Conservation (phyloP, 2,113 vertebrate genomes). For the Chiloscyllium plagiosum region DNA sequence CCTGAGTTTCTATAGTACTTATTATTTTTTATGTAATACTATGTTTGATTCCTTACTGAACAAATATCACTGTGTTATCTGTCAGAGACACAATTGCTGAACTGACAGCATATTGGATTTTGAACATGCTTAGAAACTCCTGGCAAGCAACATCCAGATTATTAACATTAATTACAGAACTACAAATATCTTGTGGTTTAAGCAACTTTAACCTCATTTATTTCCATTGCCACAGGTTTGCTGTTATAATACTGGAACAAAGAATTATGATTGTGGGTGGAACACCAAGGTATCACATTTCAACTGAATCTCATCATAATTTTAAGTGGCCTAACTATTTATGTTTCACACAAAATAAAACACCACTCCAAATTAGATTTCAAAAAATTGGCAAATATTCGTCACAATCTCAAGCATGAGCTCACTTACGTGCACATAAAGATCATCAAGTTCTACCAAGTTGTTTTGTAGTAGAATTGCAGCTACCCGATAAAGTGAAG, state of each 20-base stretch:
- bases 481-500: constrained; percentile 90
- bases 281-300: background rate
- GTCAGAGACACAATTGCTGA: no score
- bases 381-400: background rate
- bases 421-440: constrained; percentile 91
- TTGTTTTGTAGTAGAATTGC: constrained; percentile 90
- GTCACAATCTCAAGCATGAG: background rate
- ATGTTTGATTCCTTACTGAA: no score
- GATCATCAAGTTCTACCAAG: constrained; percentile 91
- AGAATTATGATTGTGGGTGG: background rate
- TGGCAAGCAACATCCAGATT: background rate
- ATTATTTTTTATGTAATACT: no score
- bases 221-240: background rate
- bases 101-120: no score
- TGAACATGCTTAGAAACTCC: background rate
- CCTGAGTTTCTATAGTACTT: no score
- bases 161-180: background rate
- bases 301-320: background rate
- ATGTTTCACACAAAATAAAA: background rate
- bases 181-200: background rate
- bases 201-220: background rate
- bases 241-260: background rate
- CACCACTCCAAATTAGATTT: background rate
- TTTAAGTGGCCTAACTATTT: background rate
- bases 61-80: no score